A percentile compares a stretch with the other conserved stretches of the same genome.
phyloP scores from a whole-genome alignment of 1,140 invertebrate genomes.

The Drosophila nigromelanica region DNA sequence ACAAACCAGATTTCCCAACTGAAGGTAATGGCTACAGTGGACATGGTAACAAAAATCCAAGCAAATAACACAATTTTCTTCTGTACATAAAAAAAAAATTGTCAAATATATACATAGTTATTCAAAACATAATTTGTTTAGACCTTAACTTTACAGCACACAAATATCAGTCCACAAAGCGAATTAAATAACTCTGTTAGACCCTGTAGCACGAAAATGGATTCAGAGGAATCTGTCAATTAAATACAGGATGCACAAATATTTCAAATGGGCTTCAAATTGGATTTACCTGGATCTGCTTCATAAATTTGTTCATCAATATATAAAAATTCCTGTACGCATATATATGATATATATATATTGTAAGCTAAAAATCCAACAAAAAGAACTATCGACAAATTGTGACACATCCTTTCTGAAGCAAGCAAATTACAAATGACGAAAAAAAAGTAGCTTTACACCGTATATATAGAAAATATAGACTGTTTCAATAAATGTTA shows the following conservation, averaged over 20 bases:
- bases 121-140: too few species aligned
- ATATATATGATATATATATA: neutral
- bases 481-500: neutral
- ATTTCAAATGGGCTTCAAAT: neutral
- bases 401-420: neutral
- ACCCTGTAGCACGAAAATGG: neutral
- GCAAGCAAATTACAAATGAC: neutral
- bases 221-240: neutral
- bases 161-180: constrained; percentile 13
- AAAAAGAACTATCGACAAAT: neutral
- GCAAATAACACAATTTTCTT: neutral
- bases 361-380: neutral
- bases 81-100: neutral
- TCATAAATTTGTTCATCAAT: neutral
- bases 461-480: neutral
- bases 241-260: neutral
- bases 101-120: neutral
- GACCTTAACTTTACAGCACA: constrained; percentile 31
- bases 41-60: neutral
- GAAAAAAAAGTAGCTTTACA: neutral
- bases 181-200: constrained; percentile 19
- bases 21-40: neutral
- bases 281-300: neutral
- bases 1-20: constrained; percentile 14
- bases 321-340: neutral